These are phyloP conservation scores for Drosophila pruinosa DNA, from an alignment of 1,140 invertebrate species.

Conservation along the genomic window DNA sequence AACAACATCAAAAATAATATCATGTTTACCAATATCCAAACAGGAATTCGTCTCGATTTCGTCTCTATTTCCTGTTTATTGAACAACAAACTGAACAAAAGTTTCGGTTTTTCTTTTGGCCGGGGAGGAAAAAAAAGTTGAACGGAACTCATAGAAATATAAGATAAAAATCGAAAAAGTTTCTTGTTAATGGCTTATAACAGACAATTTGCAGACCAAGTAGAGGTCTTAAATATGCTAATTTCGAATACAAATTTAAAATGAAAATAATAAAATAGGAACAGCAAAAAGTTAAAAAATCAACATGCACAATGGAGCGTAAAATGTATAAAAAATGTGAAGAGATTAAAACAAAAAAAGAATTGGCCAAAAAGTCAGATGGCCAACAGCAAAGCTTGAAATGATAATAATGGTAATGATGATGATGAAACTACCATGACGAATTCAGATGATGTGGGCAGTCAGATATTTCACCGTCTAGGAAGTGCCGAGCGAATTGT, in stretches of 20 bases:
- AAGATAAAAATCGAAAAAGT: conserved; percentile 41
- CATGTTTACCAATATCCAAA: conserved; percentile 54
- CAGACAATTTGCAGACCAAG: not conserved
- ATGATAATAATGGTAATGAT: conserved; percentile 31
- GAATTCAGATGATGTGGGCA: conserved; percentile 63
- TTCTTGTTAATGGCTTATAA: conserved; percentile 24
- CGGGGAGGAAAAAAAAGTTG: conserved; percentile 10
- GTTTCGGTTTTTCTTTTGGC: conserved; percentile 39
- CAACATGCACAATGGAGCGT: conserved; percentile 59
- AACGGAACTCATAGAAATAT: conserved; percentile 32
- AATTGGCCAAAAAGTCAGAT: conserved; percentile 59
- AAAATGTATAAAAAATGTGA: conserved; percentile 52
- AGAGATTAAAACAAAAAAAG: conserved; percentile 47
- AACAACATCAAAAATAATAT: conserved; percentile 16
- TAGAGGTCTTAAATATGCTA: conserved; percentile 46
- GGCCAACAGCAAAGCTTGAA: conserved; percentile 29
- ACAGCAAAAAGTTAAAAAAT: conserved; percentile 21
- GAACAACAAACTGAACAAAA: conserved; percentile 43
- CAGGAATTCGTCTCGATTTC: conserved; percentile 54
- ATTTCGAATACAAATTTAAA: conserved; percentile 46
- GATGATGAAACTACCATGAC: conserved; percentile 44
- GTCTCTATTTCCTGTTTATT: conserved; percentile 73
- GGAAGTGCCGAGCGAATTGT: conserved; percentile 53
- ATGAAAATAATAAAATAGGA: conserved; percentile 18
- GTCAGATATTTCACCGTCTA: conserved; percentile 45